Percentiles rank a stretch among this genome's conserved stretches.
These are phyloP conservation scores for Pseudococcus viburni DNA, from an alignment of 2,888 invertebrate genomes.

Conservation along the genomic window DNA sequence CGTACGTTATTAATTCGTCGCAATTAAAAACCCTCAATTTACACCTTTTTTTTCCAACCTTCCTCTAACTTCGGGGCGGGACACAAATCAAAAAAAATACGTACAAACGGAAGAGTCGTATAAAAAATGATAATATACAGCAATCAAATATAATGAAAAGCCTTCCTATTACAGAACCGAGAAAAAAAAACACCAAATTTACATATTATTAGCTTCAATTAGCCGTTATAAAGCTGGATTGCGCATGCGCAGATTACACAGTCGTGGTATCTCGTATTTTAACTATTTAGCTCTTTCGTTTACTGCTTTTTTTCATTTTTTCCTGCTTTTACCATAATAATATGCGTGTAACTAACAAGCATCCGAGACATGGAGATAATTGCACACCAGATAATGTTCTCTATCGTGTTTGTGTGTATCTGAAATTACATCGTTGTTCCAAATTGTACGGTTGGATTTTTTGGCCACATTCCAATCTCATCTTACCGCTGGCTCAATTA, in stretches of 20 bases:
- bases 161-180: not conserved
- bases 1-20: conserved; percentile 48
- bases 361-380: conserved; percentile 27
- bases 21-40: conserved; percentile 38
- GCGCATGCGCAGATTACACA: conserved; percentile 11
- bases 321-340: not conserved
- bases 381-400: conserved; percentile 30
- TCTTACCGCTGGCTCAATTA: conserved; percentile 26
- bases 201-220: conserved; percentile 39
- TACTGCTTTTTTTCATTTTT: not conserved
- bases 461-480: conserved; percentile 45
- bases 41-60: not conserved
- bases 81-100: not conserved
- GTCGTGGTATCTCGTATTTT: too few relatives aligned
- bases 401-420: not conserved
- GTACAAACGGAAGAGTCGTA: conserved; percentile 25
- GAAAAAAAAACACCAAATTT: not conserved
- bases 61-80: not conserved
- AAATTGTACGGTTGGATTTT: conserved; percentile 28
- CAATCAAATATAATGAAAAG: conserved; percentile 34
- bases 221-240: conserved; percentile 14
- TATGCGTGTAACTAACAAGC: conserved; percentile 20
- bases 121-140: conserved; percentile 29
- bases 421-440: conserved; percentile 35
- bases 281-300: not conserved